Evolutionary conservation across 2,797 vertebrate genomes (phyloP), one percentile per base, ranked within the genome.

Genomic region (Delichon dasypus): DNA sequence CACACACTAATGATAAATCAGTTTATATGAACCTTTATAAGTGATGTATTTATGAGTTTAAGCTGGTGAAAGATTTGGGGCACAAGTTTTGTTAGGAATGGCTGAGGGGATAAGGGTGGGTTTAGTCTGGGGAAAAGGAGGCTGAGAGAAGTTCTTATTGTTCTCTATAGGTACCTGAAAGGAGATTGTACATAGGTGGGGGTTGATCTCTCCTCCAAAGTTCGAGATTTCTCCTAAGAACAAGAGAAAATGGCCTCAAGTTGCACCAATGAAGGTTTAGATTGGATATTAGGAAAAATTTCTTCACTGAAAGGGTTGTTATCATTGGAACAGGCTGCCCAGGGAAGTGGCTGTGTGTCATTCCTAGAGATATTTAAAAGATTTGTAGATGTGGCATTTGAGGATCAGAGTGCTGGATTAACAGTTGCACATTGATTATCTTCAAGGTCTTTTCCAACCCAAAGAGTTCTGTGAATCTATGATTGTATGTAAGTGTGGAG

Each of bases 111-210:
- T 6, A 7, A 29, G 18, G 11, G 4, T 53, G 4, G 16, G 16
- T 66, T 78, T 66, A 66, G 26, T 60, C 26, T 53, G 60, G 45
- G 77, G 21, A 36, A 66, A 60, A 72, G 30, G 30, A 78, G 30
- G 34, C n/a, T 34, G 38, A 27, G 4, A 45, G 30, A 38, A 58
- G 29, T 71, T 25, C 21, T 53, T 51, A 22, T 2, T 30, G 10
- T 30, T 64, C 38, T 53, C 15, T 58, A 12, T 29, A 23, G 26
- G 30, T 53, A 16, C 16, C 27, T 53, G 25, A 53, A 72, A 66
- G 29, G 51, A 58, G 38, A 3, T 58, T 71, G 25, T 58, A 58
- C 6, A 20, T 0, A 0, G 14, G 10, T 42, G 34, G 9, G 10
- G 13, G 25, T 60, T 84, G 15, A 26, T 53, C 15, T 45, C 51